Evolutionary conservation across 1,140 invertebrate genomes (phyloP), one percentile per base, ranked within the genome.

Genomic region (Drosophila tropicalis): DNA sequence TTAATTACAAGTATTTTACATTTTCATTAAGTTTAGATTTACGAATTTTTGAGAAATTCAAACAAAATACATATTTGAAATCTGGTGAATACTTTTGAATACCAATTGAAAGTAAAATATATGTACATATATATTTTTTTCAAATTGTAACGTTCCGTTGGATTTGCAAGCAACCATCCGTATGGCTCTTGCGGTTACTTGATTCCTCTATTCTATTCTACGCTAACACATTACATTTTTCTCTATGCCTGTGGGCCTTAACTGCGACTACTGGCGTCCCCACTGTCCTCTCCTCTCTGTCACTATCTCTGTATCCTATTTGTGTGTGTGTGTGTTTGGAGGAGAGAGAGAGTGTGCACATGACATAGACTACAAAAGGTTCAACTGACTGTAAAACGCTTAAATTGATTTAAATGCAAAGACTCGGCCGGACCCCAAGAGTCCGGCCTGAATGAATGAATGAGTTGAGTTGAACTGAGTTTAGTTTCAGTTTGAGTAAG

Each of bases 321-420:
- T 44, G 13, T 61, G 39, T 65, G 12, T 39, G 44, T 39, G 51
- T 17, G 60, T 67, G 51, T 67, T 58, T 58, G 66, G 70, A 61
- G 34, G 73, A 61, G 62, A 64, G 60, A 62, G 67, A 55, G 32
- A 62, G 61, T 66, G 70, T 79, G 69, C 63, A 68, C 64, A 55
- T 78, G 83, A 82, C 62, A 76, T 73, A 76, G 64, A 66, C 81
- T 67, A 80, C 79, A 87, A 87, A 87, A 83, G 79, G 79, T 83
- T 87, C 83, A 87, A 87, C 83, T 87, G 83, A 87, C 83, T 87
- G 83, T 83, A 83, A 86, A 76, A 89, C 77, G 83, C 84, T 89
- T 89, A 87, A 87, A 87, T 86, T 89, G 83, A 87, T 87, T 89
- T 89, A 87, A 87, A 89, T 87, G 79, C 80, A 87, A 77, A 82